Base-by-base conservation (phyloP, 1,140 invertebrate genomes). In the Ctenoplectra terminalis region DNA sequence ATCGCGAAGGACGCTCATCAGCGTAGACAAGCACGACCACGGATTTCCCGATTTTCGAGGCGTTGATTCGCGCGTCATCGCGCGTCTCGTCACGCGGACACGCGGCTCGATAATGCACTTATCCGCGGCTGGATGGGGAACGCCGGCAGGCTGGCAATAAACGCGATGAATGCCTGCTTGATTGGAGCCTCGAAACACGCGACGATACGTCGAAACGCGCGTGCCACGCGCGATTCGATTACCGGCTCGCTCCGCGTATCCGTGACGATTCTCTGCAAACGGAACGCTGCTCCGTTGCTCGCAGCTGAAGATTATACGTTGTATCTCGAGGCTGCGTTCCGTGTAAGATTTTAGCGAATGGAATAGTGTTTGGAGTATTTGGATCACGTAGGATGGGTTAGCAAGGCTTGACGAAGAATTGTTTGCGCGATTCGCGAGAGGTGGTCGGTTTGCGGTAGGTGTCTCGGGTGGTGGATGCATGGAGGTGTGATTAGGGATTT, bases 81-180 rank as follows among this genome's bases (percentile, higher is more conserved):
- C 23, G 61, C 37, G 61, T 64, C 61, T 64, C 61, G 61, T 77
- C 81, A 86, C 73, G 79, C 73, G 77, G 80, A 72, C 85, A 69
- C 73, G 73, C 70, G 77, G 61, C 70, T 48, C 85, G 85, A 90
- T 89, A 90, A 90, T 90, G 83, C 88, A 90, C 88, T 90, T 90
- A 90, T 85, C 78, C 78, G 56, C 48, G 43, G 61, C 82, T 50
- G 76, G 75, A 66, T 54, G 73, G 78, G 71, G 61, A 72, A 29
- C 37, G 13, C 5, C 61, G 23, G 61, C 50, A 81, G 70, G 74
- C 67, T 81, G 84, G 88, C 87, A 90, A 90, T 89, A 90, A 90
- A 90, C 84, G 80, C 87, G 89, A 90, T 90, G 82, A 90, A 90
- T 90, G 84, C 89, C 73, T 83, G 82, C 90, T 90, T 90, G 89